Conservation (phyloP, 2,113 vertebrate genomes). For the Chloropsis cyanopogon region DNA sequence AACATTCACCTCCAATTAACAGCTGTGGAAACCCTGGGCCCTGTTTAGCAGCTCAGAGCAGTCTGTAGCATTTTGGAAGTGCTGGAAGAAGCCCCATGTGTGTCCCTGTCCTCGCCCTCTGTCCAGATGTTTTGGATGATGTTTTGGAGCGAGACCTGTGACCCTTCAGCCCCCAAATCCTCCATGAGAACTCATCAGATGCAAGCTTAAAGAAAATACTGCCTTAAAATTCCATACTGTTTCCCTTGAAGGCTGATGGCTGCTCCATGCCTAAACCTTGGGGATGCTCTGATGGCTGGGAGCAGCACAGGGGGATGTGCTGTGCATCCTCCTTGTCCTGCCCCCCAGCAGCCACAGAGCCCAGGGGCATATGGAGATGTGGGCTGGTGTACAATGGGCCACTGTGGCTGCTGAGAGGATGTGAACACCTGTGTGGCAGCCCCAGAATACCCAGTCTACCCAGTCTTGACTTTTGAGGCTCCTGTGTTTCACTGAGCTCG, state of each 20-base stretch:
- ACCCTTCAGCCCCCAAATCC: not conserved
- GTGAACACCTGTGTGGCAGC: accelerated
- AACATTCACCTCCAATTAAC: conserved; percentile 27
- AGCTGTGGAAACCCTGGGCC: not conserved
- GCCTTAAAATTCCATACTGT: not conserved
- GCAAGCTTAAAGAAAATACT: not conserved
- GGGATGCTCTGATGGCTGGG: not conserved
- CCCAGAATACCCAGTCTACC: not conserved
- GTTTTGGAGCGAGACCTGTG: accelerated
- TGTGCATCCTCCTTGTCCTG: not conserved
- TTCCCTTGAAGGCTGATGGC: not conserved
- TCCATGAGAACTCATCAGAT: not conserved
- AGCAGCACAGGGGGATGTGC: not conserved
- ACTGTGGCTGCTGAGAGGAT: not conserved
- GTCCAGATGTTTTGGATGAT: not conserved
- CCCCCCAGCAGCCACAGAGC: not conserved
- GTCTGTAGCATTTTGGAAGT: not conserved
- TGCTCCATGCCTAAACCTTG: accelerated
- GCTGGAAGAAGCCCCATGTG: accelerated
- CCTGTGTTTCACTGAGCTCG: accelerated
- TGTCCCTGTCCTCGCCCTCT: accelerated
- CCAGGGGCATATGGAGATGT: not conserved
- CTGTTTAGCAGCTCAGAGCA: not conserved
- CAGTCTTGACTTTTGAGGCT: not conserved
- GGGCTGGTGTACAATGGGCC: not conserved